Base-by-base conservation (phyloP, 2,113 vertebrate genomes). In the Mormyrus lacerda region DNA sequence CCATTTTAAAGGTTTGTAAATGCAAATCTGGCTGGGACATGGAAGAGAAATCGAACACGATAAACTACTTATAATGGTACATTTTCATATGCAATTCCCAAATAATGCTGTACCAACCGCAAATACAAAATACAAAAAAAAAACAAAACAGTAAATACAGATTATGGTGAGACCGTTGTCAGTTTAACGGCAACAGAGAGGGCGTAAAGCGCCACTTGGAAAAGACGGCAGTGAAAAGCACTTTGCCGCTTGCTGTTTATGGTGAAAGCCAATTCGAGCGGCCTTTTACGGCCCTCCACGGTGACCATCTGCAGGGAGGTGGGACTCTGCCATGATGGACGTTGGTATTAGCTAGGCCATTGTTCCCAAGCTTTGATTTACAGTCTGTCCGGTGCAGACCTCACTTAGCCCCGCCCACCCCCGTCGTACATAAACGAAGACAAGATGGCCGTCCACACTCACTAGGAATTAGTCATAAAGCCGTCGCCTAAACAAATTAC, bases 401-500 rank as follows among this genome's bases (percentile, higher is more conserved):
- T 45, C 42, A 47, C 65, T 47, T 42, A 45, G 35, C n/a, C 31
- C 27, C 15, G 7, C 27, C 45, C 85, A 55, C 45, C 42, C 42
- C 19, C 73, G 42, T 19, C 50, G n/a, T 58, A 53, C 65, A 76
- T 44, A 47, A 85, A 87, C 61, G 83, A 84, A 45, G 87, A 94
- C 48, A 94, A 93, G 93, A 93, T 93, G 93, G 91, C 93, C 89
- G 91, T 82, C 90, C 91, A 95, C 94, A 90, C 92, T 94, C 94
- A 88, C 89, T 93, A 94, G 94, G 94, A 94, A 95, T 96, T 95
- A 96, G 94, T 95, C 96, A 96, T 96, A 97, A 97, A 97, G 97
- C 95, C 94, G 95, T 95, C 96, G 94, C 92, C 92, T 92, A 87
- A 95, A 96, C 96, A 96, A 96, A 97, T 96, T 95, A 96, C 96